These are phyloP conservation scores for Ptychochromis oligacanthus DNA, from an alignment of 2,113 vertebrate genomes.

Conservation along the genomic window DNA sequence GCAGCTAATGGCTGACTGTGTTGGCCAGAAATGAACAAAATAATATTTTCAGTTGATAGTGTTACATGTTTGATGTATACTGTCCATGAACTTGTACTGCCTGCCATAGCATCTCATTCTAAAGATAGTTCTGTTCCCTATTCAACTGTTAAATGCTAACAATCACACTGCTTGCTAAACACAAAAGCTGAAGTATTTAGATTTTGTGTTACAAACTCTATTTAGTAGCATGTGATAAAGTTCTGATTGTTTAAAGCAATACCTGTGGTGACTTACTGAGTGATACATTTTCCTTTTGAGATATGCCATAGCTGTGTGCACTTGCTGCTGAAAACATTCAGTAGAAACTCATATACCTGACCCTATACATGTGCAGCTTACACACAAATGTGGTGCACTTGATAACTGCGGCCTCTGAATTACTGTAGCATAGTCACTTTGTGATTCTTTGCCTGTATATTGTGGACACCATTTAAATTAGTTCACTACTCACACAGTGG, in stretches of 20 bases:
- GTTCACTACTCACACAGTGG: neutral
- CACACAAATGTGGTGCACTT: neutral
- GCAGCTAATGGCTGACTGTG: neutral
- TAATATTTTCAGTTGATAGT: neutral
- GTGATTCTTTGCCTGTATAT: neutral
- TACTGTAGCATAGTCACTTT: neutral
- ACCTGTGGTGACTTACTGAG: too few relatives aligned
- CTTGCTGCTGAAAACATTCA: neutral
- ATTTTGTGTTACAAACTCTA: neutral
- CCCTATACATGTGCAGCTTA: neutral
- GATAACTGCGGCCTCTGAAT: neutral
- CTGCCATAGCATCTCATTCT: neutral
- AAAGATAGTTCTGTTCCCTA: neutral
- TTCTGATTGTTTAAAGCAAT: neutral
- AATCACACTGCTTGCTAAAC: neutral
- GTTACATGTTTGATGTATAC: neutral
- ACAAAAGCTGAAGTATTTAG: neutral
- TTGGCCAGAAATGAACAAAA: neutral
- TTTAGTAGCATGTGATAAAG: neutral
- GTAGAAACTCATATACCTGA: neutral
- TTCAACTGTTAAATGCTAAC: neutral
- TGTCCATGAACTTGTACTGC: neutral
- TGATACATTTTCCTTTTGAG: too few relatives aligned
- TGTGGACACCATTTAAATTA: neutral
- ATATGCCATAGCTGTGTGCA: neutral